A percentile compares a stretch with the other conserved stretches of the same genome.
Conservation (phyloP, 2,113 vertebrate genomes). For the Peromyscus maniculatus region DNA sequence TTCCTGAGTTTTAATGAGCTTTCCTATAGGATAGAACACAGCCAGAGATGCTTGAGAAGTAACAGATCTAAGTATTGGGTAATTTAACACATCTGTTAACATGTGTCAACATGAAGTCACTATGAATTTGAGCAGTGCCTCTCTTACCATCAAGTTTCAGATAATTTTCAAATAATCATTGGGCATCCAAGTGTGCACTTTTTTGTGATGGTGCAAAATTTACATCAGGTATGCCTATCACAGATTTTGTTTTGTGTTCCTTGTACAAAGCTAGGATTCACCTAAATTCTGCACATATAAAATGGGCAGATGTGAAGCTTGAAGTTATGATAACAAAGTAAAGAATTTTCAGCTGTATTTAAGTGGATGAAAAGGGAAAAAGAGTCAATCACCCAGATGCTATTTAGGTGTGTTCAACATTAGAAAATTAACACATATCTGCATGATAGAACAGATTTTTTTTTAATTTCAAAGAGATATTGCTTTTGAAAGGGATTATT, state of each 20-base stretch:
- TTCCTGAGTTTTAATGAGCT: not conserved
- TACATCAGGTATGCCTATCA: too few relatives aligned
- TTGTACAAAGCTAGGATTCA: not conserved
- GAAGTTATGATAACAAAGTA: not conserved
- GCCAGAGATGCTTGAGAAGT: not conserved
- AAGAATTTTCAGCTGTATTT: not conserved
- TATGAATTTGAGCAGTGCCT: not conserved
- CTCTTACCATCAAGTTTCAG: not conserved
- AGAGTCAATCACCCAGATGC: not conserved
- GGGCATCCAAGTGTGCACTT: too few relatives aligned
- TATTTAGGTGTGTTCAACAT: not conserved
- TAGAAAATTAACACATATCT: not conserved
- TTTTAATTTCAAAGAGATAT: not conserved
- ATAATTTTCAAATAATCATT: not conserved
- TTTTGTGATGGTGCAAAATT: not conserved
- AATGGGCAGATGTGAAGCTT: not conserved
- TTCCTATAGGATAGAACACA: not conserved
- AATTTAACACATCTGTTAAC: not conserved
- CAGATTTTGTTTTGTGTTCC: not conserved
- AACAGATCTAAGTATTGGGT: not conserved
- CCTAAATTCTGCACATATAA: not conserved
- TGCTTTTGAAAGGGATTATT: too few relatives aligned
- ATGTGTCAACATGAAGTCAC: not conserved
- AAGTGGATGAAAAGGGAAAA: not conserved
- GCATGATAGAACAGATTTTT: not conserved